Base-by-base conservation (phyloP, 2,888 invertebrate genomes). In the Furcula furcula region DNA sequence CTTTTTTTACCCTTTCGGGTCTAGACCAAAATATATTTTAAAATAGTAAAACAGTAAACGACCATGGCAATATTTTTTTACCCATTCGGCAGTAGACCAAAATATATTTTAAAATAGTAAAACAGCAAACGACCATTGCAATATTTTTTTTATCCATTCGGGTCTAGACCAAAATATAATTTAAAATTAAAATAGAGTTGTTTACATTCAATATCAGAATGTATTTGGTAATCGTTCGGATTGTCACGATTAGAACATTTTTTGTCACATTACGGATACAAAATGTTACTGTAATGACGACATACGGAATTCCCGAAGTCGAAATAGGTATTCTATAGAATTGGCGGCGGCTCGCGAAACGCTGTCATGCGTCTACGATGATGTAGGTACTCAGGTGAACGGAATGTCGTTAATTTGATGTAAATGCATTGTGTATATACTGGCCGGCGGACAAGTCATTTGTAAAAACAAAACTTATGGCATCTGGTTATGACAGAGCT, bases 251-350 rank as follows among this genome's bases (percentile, higher is more conserved):
- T 20, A 22, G 41, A 40, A 38, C 40, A 39, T 30, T 47, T 58
- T 58, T 55, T 55, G 45, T 55, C 42, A 40, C 35, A 33, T 27
- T 12, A 29, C 39, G 31, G 36, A 21, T 40, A 14, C 23, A 12
- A 38, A 29, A 34, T 39, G 31, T 16, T 30, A 21, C 30, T 19
- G 25, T 27, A 36, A 46, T 56, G 56, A 56, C 56, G 60, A 34
- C 56, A 56, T 52, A 40, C 22, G 59, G 56, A 34, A 49, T 59
- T 56, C 29, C 56, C 60, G 40, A 52, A 34, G 32, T 32, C 13
- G 29, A 36, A 23, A 16, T 46, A n/a, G n/a, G n/a, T n/a, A 32
- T 42, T 46, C 36, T 11, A 11, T 18, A 12, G 41, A 41, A 44
- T 46, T 57, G 39, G 37, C 37, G 31, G 31, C 25, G 32, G 36